Evolutionary conservation across 2,113 vertebrate genomes (phyloP).

Genomic region (Arizona elegans): DNA sequence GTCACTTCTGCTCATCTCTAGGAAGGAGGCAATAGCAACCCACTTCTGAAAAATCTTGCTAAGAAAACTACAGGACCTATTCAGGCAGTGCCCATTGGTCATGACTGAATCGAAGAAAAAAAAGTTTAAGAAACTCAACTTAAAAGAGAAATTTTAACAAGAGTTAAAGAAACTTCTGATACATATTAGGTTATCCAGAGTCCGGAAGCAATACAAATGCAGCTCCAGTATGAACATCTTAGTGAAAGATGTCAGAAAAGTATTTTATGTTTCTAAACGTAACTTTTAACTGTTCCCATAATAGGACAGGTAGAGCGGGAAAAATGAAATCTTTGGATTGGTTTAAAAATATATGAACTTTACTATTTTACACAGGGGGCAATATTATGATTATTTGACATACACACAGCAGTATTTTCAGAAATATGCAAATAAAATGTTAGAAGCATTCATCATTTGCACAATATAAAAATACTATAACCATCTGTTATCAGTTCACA

Average conservation of each 20-base stretch:
- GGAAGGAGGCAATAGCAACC: not conserved
- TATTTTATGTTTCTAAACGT: not conserved
- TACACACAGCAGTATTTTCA: not conserved
- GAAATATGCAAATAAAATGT: not conserved
- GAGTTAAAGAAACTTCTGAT: not conserved
- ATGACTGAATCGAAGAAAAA: not conserved
- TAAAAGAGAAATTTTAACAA: not conserved
- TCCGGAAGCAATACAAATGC: not conserved
- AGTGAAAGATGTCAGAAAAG: not conserved
- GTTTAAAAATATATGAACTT: not conserved
- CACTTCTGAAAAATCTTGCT: not conserved
- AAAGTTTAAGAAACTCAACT: not conserved
- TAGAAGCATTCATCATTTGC: not conserved
- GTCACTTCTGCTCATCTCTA: not conserved
- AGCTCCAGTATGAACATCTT: not conserved
- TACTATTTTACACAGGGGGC: not conserved
- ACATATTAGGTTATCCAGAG: not conserved
- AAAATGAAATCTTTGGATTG: not conserved
- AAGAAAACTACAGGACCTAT: not conserved
- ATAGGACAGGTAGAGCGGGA: not conserved
- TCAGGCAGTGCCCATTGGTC: not conserved
- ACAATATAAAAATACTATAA: not conserved
- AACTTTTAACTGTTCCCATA: not conserved
- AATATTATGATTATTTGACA: not conserved
- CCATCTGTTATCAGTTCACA: not conserved